These are phyloP conservation scores for Enteromius radiatus DNA, from an alignment of 2,797 vertebrate genomes.

Conservation along the genomic window DNA sequence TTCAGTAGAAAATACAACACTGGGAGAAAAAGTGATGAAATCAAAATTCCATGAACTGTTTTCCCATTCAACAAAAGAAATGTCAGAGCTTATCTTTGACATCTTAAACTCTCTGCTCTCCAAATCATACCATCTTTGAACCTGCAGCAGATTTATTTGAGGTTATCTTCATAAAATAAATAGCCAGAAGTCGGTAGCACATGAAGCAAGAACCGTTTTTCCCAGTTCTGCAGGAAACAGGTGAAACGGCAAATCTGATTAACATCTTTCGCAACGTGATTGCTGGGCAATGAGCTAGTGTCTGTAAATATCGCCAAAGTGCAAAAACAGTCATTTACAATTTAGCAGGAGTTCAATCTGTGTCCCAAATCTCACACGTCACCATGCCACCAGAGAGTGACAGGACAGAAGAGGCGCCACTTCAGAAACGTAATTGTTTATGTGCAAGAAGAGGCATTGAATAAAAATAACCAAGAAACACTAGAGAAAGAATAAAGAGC, in stretches of 20 bases:
- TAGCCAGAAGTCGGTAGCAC: slow-evolving; percentile 27
- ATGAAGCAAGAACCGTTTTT: slow-evolving; percentile 15
- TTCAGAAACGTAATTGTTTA: slow-evolving; percentile 48
- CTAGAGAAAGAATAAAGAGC: slow-evolving; percentile 54
- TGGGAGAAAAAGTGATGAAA: neutral
- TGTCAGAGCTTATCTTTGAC: slow-evolving; percentile 52
- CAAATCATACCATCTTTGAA: slow-evolving; percentile 49
- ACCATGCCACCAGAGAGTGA: slow-evolving; percentile 47
- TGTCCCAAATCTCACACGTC: slow-evolving; percentile 34
- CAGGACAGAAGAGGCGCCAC: slow-evolving; percentile 33
- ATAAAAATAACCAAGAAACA: slow-evolving; percentile 38
- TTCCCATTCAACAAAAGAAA: slow-evolving; percentile 22
- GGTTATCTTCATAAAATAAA: slow-evolving; percentile 47
- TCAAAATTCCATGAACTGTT: slow-evolving; percentile 25
- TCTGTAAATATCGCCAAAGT: slow-evolving; percentile 48
- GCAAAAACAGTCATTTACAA: slow-evolving; percentile 55
- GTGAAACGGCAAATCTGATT: slow-evolving; percentile 53
- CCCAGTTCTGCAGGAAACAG: slow-evolving; percentile 47
- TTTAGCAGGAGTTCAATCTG: slow-evolving; percentile 46
- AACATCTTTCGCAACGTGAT: slow-evolving; percentile 39
- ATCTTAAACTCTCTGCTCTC: slow-evolving; percentile 47
- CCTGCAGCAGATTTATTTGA: slow-evolving; percentile 38
- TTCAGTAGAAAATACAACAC: neutral
- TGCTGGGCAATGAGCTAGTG: slow-evolving; percentile 39
- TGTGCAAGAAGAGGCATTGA: slow-evolving; percentile 49